Evolutionary conservation across 2,888 invertebrate species (phyloP), one percentile per base, ranked within the genome.

Genomic region (Arctia plantaginis): DNA sequence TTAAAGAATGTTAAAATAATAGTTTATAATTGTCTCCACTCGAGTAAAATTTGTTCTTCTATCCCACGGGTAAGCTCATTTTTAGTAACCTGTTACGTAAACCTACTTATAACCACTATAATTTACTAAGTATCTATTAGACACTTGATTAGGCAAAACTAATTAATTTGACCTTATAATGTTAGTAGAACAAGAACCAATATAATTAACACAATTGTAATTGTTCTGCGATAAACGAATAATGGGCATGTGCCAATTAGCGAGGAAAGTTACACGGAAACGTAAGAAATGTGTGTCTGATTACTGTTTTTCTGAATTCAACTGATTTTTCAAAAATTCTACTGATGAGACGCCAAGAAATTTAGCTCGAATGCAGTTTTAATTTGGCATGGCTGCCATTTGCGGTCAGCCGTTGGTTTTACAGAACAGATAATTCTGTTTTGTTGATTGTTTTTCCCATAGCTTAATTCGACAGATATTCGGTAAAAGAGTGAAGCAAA

Each of bases 111-210:
- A 70, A 75, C 72, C 77, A 79, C 78, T 77, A 83, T 74, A 80
- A 80, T 69, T 80, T 82, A 79, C 76, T 68, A 85, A 74, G 72
- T 78, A 76, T 81, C 80, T 88, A 89, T 86, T 81, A 72, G 81
- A 76, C 71, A 75, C 75, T 79, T 79, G 79, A 76, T 85, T 84
- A 87, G 69, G 77, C 76, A 72, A 78, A 59, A 81, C 85, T 89
- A 89, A 89, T 87, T 82, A 83, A 81, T 85, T 78, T 77, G 82
- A 80, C 89, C 89, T 87, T 80, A 73, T 80, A 74, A 78, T 76
- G 74, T 51, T 73, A 73, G 73, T 67, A 59, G 64, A 65, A 64
- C 44, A 79, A 77, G 76, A 72, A 76, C 70, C 79, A 79, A 83
- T 80, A 80, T 80, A 80, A 79, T 84, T 86, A 86, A 82, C 85